These are phyloP conservation scores for Onchidella celtica DNA, from an alignment of 2,888 invertebrate species.

Conservation along the genomic window DNA sequence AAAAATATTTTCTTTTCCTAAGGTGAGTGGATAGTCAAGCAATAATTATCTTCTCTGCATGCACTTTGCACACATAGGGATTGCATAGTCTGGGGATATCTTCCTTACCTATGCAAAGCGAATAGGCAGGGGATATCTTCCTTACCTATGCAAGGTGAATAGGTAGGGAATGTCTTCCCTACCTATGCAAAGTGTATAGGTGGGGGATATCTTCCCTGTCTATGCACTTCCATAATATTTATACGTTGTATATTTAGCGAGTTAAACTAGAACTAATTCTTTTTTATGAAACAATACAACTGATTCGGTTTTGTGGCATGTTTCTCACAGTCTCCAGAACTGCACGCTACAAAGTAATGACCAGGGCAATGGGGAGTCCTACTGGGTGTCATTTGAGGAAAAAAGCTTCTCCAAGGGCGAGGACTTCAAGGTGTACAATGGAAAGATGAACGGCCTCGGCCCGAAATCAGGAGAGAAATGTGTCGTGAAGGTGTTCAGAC, in stretches of 20 bases:
- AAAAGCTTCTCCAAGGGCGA: conserved; percentile 54
- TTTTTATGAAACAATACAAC: not conserved
- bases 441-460: conserved; percentile 65
- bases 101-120: too few species aligned
- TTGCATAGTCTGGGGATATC: too few species aligned
- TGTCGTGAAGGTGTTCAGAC: conserved; percentile 65
- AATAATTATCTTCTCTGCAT: too few species aligned
- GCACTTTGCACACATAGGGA: too few species aligned
- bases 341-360: conserved; percentile 35
- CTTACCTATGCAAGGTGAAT: too few species aligned
- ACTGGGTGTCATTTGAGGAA: conserved; percentile 51
- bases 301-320: not conserved
- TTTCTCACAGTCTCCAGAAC: conserved; percentile 38
- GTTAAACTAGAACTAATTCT: not conserved
- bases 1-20: too few species aligned
- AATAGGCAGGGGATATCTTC: too few species aligned
- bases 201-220: too few species aligned
- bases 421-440: conserved; percentile 63
- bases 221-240: too few species aligned
- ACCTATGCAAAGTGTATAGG: too few species aligned
- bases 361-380: conserved; percentile 58
- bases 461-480: conserved; percentile 65
- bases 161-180: too few species aligned
- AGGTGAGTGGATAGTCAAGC: too few species aligned
- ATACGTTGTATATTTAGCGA: not conserved